Base-by-base conservation (phyloP, 2,888 invertebrate genomes). In the Thymelicus sylvestris region DNA sequence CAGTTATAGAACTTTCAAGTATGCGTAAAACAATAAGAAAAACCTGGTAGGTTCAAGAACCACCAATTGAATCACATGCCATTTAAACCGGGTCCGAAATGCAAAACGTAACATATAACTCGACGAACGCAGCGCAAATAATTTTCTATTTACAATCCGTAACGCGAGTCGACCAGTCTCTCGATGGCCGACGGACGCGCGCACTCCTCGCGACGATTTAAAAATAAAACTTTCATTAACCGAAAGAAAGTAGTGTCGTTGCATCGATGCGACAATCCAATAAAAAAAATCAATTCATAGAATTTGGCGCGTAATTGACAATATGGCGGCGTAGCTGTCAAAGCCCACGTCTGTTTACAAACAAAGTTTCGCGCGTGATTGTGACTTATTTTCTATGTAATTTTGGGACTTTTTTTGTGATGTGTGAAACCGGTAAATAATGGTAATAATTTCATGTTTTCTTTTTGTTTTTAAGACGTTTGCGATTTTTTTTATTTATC, bases 101-200 rank as follows among this genome's bases (percentile, higher is more conserved):
- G 78, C 81, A 81, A 80, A 81, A 78, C 76, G 75, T 75, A 79
- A 78, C 74, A 73, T 70, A 77, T 74, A 76, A 76, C 76, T 66
- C 69, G 75, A 74, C 61, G 72, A 74, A 80, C 77, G 76, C 73
- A 77, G 76, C 82, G 80, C 77, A 81, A 86, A 86, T 83, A 83
- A 81, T 78, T 81, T 82, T 88, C 90, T 89, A 89, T 89, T 89
- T 88, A 82, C 81, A 80, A 82, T 77, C 78, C 71, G 88, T 83
- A 88, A 87, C 78, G 73, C 77, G 85, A 87, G 80, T 80, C 84
- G 83, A 86, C 84, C 85, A 79, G 72, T 73, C 77, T 74, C 77
- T 75, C 78, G 71, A 61, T 55, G 80, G 80, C 79, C 71, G 77
- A 81, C 78, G 72, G 75, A 76, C 82, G 86, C 75, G 79, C 85